Conservation (phyloP, 2,888 invertebrate genomes). For the Nudaria mundana region DNA sequence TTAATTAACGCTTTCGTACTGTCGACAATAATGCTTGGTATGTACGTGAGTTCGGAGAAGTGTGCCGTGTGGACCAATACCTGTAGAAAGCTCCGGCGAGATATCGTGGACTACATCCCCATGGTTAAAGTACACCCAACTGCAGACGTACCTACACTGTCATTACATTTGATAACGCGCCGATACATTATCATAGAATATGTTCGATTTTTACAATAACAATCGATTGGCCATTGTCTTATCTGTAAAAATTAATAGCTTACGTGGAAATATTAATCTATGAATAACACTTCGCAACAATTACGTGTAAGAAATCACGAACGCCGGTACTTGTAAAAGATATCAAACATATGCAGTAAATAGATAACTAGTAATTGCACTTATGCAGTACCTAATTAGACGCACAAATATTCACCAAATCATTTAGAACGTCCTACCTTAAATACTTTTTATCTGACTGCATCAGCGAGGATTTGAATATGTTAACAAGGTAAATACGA, state of each 20-base stretch:
- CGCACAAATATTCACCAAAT: no score
- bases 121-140: conserved; percentile 48
- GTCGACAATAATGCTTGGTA: conserved; percentile 36
- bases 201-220: conserved; percentile 50
- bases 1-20: conserved; percentile 53
- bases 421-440: no score
- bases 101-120: conserved; percentile 31
- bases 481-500: no score
- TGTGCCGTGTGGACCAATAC: conserved; percentile 28
- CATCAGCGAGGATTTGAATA: no score
- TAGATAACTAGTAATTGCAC: no score
- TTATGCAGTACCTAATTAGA: no score
- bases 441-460: no score
- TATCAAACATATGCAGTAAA: conserved; percentile 8
- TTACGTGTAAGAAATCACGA: conserved; percentile 15
- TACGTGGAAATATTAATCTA: conserved; percentile 34
- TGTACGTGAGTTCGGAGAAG: conserved; percentile 47
- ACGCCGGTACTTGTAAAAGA: conserved; percentile 14
- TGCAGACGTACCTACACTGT: conserved; percentile 41
- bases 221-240: conserved; percentile 57
- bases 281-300: conserved; percentile 9
- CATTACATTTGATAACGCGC: conserved; percentile 61
- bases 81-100: conserved; percentile 57
- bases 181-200: conserved; percentile 65
- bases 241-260: conserved; percentile 49